Conservation (phyloP, 2,797 vertebrate species). For the Arctocebus calabarensis region DNA sequence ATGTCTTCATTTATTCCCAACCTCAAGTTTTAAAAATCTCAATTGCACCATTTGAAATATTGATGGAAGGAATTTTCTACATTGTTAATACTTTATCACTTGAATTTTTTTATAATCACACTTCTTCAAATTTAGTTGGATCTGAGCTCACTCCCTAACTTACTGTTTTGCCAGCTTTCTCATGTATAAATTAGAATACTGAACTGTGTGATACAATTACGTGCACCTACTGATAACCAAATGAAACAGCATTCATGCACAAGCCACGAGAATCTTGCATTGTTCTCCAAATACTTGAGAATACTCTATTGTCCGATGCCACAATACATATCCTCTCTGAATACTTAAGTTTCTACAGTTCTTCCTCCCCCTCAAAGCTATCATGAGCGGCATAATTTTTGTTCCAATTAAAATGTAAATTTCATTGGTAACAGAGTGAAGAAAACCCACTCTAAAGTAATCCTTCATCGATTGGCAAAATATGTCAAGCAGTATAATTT, state of each 20-base stretch:
- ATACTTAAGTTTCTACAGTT: neutral
- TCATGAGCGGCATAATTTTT: conserved; percentile 55
- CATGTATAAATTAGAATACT: neutral
- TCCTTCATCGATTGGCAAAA: conserved; percentile 58
- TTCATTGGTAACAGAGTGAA: conserved; percentile 61
- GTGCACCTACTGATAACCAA: neutral
- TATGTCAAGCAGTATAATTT: conserved; percentile 55
- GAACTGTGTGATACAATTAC: neutral
- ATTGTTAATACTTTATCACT: neutral
- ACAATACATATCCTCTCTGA: neutral
- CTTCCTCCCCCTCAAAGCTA: neutral
- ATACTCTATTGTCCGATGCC: neutral
- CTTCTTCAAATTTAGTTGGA: neutral
- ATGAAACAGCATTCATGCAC: neutral
- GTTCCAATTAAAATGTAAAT: conserved; percentile 72
- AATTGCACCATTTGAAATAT: neutral
- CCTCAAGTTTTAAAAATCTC: neutral
- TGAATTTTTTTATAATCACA: conserved; percentile 16
- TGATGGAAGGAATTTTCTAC: neutral
- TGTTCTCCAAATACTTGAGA: neutral
- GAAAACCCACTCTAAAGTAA: conserved; percentile 60
- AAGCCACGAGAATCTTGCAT: neutral
- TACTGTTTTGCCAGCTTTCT: neutral
- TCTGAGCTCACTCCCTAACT: neutral
- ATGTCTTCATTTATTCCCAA: neutral